A percentile compares a stretch with the other conserved stretches of the same genome.
Conservation (phyloP, 1,140 invertebrate genomes). For the Mizuhopecten yessoensis region DNA sequence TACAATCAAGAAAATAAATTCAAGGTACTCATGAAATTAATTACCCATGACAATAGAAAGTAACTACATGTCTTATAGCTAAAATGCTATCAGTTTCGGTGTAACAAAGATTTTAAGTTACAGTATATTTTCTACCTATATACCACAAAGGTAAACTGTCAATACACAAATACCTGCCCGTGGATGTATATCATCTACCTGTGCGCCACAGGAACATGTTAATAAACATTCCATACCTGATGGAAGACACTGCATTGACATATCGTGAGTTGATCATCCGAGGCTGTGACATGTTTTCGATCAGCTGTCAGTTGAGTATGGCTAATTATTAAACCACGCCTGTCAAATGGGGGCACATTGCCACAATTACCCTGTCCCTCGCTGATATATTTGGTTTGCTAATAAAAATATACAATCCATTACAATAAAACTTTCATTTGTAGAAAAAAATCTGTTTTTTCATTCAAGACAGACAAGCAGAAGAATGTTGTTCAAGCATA, state of each 20-base stretch:
- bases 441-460: not conserved
- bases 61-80: no score
- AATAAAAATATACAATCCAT: constrained; percentile 36
- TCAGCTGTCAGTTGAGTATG: not conserved
- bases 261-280: constrained; percentile 7
- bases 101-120: no score
- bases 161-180: no score
- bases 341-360: not conserved
- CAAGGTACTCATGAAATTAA: no score
- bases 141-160: no score
- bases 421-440: not conserved
- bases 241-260: not conserved
- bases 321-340: not conserved
- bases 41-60: no score
- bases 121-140: no score
- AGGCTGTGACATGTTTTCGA: constrained; percentile 20
- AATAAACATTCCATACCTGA: not conserved
- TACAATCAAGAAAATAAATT: no score
- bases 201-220: not conserved
- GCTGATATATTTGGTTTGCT: not conserved
- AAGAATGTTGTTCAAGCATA: not conserved
- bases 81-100: no score
- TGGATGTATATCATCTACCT: no score
- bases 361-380: not conserved
- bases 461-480: not conserved